Evolutionary conservation across 2,797 vertebrate genomes (phyloP).

Genomic region (Catamblyrhynchus diadema): DNA sequence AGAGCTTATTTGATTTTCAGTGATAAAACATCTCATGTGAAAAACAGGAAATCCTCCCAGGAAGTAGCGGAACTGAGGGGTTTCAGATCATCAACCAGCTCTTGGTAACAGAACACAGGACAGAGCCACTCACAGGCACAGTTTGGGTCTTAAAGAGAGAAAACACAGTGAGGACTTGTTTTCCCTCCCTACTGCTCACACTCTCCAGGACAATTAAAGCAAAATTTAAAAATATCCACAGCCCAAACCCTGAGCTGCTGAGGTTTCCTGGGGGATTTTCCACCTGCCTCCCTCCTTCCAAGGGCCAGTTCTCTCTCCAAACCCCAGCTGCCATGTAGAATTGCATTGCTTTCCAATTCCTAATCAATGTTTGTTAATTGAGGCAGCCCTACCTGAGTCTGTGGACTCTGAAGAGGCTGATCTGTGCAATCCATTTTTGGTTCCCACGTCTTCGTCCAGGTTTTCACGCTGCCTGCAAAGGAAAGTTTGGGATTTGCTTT

Average conservation of each 20-base stretch:
- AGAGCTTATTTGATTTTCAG: not conserved
- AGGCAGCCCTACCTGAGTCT: constrained; percentile 66
- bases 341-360: accelerated
- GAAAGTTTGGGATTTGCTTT: not conserved
- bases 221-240: not conserved
- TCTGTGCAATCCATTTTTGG: constrained; percentile 58
- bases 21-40: not conserved
- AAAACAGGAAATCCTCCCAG: not conserved
- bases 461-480: constrained; percentile 53
- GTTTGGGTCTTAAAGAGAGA: not conserved
- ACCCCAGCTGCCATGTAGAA: no score
- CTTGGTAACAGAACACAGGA: not conserved
- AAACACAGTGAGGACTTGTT: not conserved
- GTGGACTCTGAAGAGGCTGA: constrained; percentile 70
- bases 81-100: not conserved
- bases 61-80: not conserved
- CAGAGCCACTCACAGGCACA: not conserved
- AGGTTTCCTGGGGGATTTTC: not conserved
- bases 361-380: not conserved
- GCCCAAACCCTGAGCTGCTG: not conserved
- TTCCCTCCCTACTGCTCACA: not conserved
- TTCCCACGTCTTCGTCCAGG: not conserved
- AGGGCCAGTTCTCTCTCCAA: accelerated
- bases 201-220: not conserved
- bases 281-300: not conserved